Base-by-base conservation (phyloP, 2,888 invertebrate species). In the Athalia rosae region DNA sequence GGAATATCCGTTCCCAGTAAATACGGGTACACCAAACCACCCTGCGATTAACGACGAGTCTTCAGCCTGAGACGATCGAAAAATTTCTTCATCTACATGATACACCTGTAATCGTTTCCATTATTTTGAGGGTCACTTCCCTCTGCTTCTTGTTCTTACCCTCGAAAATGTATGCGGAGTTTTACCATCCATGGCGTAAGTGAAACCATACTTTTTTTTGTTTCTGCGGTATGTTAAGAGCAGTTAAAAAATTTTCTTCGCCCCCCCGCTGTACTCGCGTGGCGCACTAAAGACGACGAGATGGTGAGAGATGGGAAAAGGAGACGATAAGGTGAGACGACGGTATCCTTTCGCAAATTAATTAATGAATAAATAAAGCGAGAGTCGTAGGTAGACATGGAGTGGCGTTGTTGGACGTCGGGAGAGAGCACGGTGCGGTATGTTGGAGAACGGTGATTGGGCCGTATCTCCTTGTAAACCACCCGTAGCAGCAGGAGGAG, bases 391-490 rank as follows among this genome's bases (percentile, higher is more conserved):
- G 69, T 69, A 74, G 47, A 63, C 59, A 76, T 77, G 61, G 76
- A 28, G 28, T 28, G 28, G 28, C 28, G 28, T 28, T 28, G 28
- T 28, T 76, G 76, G 67, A 66, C 11, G 58, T 9, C 47, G 7
- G 62, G 48, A 59, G 69, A 47, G 47, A 28, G 28, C 28, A 2
- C 28, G 56, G 41, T 7, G 11, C 47, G 78, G 77, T 77, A 79
- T 77, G 78, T 56, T 66, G 71, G 47, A 69, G 78, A 48, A 74
- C 79, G 64, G 79, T 78, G 80, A 84, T 84, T 79, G 80, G 80
- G 73, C 77, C 80, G 81, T 82, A 84, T 83, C 81, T 83, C 78
- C 81, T 83, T 80, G 80, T 84, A 82, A 81, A 81, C 79, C 79
- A 76, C 77, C 80, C 78, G 63, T 28, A 28, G 28, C 73, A 56